Evolutionary conservation across 2,113 vertebrate species (phyloP), one percentile per base, ranked within the genome.

Genomic region (Rhagologus leucostigma): DNA sequence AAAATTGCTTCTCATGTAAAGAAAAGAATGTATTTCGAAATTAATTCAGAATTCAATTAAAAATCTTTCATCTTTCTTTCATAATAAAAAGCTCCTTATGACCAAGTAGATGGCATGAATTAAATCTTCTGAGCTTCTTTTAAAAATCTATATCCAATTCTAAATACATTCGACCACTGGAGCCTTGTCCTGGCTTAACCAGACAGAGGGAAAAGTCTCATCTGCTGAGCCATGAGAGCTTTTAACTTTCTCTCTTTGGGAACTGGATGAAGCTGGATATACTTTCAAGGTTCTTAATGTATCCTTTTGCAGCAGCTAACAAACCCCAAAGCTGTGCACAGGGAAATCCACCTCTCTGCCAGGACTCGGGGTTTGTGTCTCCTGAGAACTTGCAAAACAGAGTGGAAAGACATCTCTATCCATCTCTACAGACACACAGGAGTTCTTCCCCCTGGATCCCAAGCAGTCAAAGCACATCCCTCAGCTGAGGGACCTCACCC

Each of bases 61-160:
- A 88, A 90, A 77, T 23, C 19, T 83, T 96, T 88, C 33, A 65
- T 69, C 37, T 65, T n/a, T 71, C 44, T 63, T 70, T 60, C 76
- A 47, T 78, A 89, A 95, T 30, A 95, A 95, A 87, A 77, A 84
- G 46, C 23, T 92, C 19, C 52, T 92, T 81, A 69, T 33, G 52
- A 63, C 53, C 60, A 52, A 91, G 56, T 15, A 77, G 42, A 80
- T 42, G n/a, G 56, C 13, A 56, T 77, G 60, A 95, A 96, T 74
- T 77, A 88, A 75, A 90, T 75, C 18, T 92, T 41, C 68, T 68
- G 47, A 49, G 81, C 64, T 93, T 63, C 49, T 95, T 95, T 64
- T 29, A 70, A 91, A 94, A 96, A 94, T 94, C 94, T 84, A 91
- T 96, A 94, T 91, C 84, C 84, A 85, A 74, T 96, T 96, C 75